Percentiles rank a stretch among this genome's conserved stretches.
Conservation (phyloP, 2,797 vertebrate genomes). For the Remorina albescens region DNA sequence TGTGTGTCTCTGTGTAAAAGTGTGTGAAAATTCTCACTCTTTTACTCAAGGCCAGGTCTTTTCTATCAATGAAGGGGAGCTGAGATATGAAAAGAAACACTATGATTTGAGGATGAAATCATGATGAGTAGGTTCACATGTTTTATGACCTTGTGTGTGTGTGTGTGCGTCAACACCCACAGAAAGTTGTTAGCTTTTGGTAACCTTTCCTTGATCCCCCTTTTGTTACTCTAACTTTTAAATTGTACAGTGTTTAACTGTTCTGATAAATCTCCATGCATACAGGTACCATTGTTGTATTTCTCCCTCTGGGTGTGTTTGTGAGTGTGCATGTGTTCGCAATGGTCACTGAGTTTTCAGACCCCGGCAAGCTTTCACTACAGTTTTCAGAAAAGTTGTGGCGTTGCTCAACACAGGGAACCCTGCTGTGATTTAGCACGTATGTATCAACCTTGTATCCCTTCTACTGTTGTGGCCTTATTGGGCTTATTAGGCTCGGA, state of each 20-base stretch:
- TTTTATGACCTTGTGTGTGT: slow-evolving; percentile 56
- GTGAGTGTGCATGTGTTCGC: slow-evolving; percentile 26
- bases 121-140: slow-evolving; percentile 57
- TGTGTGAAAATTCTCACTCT: slow-evolving; percentile 66
- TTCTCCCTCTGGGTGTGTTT: slow-evolving; percentile 5
- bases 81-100: slow-evolving; percentile 67
- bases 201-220: slow-evolving; percentile 47
- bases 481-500: slow-evolving; percentile 40
- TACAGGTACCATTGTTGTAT: slow-evolving; percentile 17
- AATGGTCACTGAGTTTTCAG: background rate
- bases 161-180: slow-evolving; percentile 24
- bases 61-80: slow-evolving; percentile 46
- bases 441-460: slow-evolving; percentile 40
- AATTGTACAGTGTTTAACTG: slow-evolving; percentile 16
- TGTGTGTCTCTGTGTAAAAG: slow-evolving; percentile 27
- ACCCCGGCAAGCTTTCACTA: background rate
- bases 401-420: slow-evolving; percentile 34
- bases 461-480: slow-evolving; percentile 62
- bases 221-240: slow-evolving; percentile 17
- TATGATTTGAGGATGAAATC: slow-evolving; percentile 54
- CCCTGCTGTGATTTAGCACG: slow-evolving; percentile 17
- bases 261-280: background rate
- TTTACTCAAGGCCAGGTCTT: slow-evolving; percentile 64
- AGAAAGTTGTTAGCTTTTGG: slow-evolving; percentile 3
- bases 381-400: slow-evolving; percentile 20